A percentile compares a stretch with the other conserved stretches of the same genome.
Evolutionary conservation across 1,140 invertebrate genomes (phyloP).

Genomic region (Bombus consobrinus): DNA sequence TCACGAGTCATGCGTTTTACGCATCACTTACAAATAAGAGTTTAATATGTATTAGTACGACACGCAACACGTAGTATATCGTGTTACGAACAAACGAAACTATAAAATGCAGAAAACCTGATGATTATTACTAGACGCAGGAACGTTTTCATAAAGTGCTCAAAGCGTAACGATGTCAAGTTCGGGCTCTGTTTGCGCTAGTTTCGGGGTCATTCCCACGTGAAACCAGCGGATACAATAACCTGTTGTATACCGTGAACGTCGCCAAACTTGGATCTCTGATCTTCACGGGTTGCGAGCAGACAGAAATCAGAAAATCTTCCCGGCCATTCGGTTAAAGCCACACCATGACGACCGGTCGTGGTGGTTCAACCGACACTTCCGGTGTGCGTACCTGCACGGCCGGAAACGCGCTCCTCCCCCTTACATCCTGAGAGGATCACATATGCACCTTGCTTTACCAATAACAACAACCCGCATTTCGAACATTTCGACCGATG

Average conservation of each 20-base stretch:
- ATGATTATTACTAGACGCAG: not conserved
- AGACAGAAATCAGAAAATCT: constrained; percentile 68
- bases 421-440: constrained; percentile 46
- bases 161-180: constrained; percentile 45
- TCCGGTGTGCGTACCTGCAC: constrained; percentile 68
- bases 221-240: constrained; percentile 25
- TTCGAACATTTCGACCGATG: constrained; percentile 36
- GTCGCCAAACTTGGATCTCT: constrained; percentile 60
- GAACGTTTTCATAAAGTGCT: not conserved
- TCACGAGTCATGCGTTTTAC: no score
- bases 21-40: no score
- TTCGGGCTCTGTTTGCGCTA: constrained; percentile 17
- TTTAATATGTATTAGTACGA: no score
- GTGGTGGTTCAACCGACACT: constrained; percentile 62
- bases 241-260: constrained; percentile 29
- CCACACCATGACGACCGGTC: constrained; percentile 57
- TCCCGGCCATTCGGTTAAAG: constrained; percentile 55
- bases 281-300: constrained; percentile 70
- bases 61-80: no score
- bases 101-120: not conserved
- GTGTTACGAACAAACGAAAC: no score
- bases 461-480: constrained; percentile 32
- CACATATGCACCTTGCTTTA: constrained; percentile 30
- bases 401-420: constrained; percentile 59
- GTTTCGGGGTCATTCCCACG: constrained; percentile 45